Evolutionary conservation across 2,888 invertebrate species (phyloP), one percentile per base, ranked within the genome.

Genomic region (Vesta saturnalis): DNA sequence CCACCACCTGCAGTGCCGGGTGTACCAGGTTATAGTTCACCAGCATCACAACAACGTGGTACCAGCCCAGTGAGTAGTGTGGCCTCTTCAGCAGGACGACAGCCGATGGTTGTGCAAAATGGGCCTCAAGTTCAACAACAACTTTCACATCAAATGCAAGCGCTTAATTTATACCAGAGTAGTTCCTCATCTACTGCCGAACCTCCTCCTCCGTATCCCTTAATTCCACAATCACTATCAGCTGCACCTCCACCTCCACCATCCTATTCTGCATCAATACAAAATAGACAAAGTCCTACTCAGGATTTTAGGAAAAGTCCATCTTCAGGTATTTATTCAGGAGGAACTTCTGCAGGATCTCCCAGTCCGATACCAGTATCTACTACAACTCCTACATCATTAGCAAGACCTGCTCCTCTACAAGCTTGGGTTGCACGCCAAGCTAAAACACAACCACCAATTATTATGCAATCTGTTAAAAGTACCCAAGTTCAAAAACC

Each of bases 401-500:
- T 92, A 88, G 89, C 92, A 47, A 87, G 94, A 73, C 94, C 94
- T 2, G 92, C 94, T 72, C 94, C 96, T 1, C 85, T 94, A 63
- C 92, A 92, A 81, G 92, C 94, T 55, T 94, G 95, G 91, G 92
- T 92, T 64, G 93, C 94, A 63, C 87, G 93, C 58, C 96, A 96
- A 83, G 92, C 95, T 43, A 94, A 93, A 79, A 92, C 95, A 16
- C 96, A 96, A 79, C 93, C 95, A 57, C 96, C 96, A 5, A 94
- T 97, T 73, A 96, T 97, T 72, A 97, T 97, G 96, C 96, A 97
- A 83, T 95, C 96, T 23, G 97, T 97, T 15, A 95, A 95, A 83
- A 96, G 96, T 85, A 96, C 96, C 15, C 96, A 96, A 84, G 96
- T 96, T 43, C 96, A 96, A 81, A 97, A 97, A 82, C 97, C 97